Evolutionary conservation across 2,113 vertebrate genomes (phyloP).

Genomic region (Peromyscus leucopus): DNA sequence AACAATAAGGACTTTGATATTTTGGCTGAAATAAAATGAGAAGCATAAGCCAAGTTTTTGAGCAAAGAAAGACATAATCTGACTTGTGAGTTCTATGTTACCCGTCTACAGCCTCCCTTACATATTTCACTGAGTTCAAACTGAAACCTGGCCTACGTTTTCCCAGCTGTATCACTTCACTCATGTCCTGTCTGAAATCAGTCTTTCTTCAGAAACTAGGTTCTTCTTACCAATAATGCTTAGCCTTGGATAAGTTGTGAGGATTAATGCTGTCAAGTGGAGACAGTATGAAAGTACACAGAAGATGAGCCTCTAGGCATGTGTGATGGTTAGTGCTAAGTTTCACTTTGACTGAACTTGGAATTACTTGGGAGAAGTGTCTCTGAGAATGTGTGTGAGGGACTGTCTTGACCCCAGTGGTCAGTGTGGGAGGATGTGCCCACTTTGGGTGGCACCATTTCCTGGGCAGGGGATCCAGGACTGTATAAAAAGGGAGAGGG

Average conservation of each 20-base stretch:
- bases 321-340: background rate
- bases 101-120: background rate
- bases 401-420: background rate
- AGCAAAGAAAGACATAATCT: background rate
- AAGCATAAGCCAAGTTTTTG: background rate
- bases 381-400: background rate
- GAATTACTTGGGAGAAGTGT: no score
- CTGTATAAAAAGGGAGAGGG: background rate
- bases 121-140: background rate
- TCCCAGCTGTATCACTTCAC: background rate
- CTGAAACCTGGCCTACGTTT: constrained; percentile 1
- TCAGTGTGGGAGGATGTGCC: background rate
- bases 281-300: background rate
- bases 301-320: background rate
- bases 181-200: background rate
- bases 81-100: background rate
- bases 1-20: background rate
- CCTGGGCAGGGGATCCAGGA: background rate
- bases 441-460: background rate
- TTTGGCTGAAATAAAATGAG: constrained; percentile 33
- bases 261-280: background rate
- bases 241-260: background rate
- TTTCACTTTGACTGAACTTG: background rate
- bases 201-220: background rate
- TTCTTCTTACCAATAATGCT: background rate